Base-by-base conservation (phyloP, 2,888 invertebrate species). In the Pantelozetes paolii region DNA sequence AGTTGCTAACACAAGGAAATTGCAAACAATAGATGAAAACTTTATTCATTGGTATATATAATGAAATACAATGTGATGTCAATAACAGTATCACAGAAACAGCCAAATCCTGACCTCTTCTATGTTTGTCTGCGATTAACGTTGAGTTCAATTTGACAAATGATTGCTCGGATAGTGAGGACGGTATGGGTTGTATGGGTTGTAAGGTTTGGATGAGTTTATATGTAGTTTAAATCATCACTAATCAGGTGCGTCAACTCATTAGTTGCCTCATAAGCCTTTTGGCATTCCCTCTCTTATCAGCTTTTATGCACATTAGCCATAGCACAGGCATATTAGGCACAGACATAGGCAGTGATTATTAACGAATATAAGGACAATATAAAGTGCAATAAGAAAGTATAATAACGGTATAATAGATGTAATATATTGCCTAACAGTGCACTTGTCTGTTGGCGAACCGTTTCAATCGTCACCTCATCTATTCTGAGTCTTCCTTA, bases 321-420 rank as follows among this genome's bases (percentile, higher is more conserved):
- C 69, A 42, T 13, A 69, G 69, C 42, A 36, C 36, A 36, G 32
- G 36, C 36, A 45, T 20, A 23, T 20, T 15, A 45, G 69, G 42
- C 69, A 59, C 15, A 59, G 18, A 5, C 23, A 54, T 15, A 64
- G 36, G 32, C 62, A 45, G 23, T 45, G 69, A 69, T 69, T 69
- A 69, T 69, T 45, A 69, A 45, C 36, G 23, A 42, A 36, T 36
- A 36, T 36, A 50, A 69, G 69, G 69, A 69, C 69, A 69, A 69
- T 69, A 69, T 45, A 69, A 69, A 69, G 69, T 69, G 69, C 69
- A 69, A 69, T 69, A 69, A 69, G 69, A 69, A 69, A 69, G 69
- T 42, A 67, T 67, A 69, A 69, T 69, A 69, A 69, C 20, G n/a
- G 67, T 36, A 69, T 69, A 69, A 69, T 69, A 69, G 69, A 42